A percentile compares a stretch with the other conserved stretches of the same genome.
Evolutionary conservation across 2,888 invertebrate species (phyloP).

Genomic region (Leptura quadrifasciata): DNA sequence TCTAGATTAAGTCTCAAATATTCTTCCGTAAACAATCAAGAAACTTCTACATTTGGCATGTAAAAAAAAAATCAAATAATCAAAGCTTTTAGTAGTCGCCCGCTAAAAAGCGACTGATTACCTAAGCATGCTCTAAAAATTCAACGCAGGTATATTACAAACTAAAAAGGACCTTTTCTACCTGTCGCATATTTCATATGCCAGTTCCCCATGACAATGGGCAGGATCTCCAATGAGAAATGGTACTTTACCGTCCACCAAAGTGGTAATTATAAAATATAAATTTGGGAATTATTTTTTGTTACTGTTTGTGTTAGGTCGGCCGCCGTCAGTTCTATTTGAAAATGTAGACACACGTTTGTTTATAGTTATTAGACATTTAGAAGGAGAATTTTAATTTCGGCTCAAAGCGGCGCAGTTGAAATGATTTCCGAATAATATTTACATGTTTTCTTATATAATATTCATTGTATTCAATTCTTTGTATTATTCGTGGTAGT

Average conservation of each 20-base stretch:
- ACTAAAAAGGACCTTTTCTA: slow-evolving; percentile 32
- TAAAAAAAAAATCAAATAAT: slow-evolving; percentile 11
- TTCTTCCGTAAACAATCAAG: slow-evolving; percentile 37
- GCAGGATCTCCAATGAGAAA: slow-evolving; percentile 62
- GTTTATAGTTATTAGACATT: slow-evolving; percentile 40
- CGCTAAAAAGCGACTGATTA: slow-evolving; percentile 31
- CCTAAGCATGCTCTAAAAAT: slow-evolving; percentile 17
- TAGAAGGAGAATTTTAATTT: slow-evolving; percentile 35
- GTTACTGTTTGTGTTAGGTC: slow-evolving; percentile 50
- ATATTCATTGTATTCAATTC: slow-evolving; percentile 32
- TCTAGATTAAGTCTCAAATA: slow-evolving; percentile 29
- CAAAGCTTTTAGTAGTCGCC: slow-evolving; percentile 29
- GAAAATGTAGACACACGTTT: slow-evolving; percentile 59
- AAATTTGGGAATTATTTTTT: slow-evolving; percentile 59
- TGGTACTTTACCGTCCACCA: slow-evolving; percentile 55
- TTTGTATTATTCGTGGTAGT: slow-evolving; percentile 7
- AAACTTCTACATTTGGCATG: slow-evolving; percentile 27
- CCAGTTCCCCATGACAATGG: slow-evolving; percentile 66
- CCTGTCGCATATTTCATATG: slow-evolving; percentile 65
- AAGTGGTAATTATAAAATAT: slow-evolving; percentile 66
- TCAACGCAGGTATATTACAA: slow-evolving; percentile 35
- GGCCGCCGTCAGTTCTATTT: slow-evolving; percentile 60
- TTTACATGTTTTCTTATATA: slow-evolving; percentile 32
- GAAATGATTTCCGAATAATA: slow-evolving; percentile 22
- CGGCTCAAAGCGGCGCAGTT: slow-evolving; percentile 16